These are phyloP conservation scores for Cotesia chilonis DNA, from an alignment of 1,140 invertebrate species.

Conservation along the genomic window DNA sequence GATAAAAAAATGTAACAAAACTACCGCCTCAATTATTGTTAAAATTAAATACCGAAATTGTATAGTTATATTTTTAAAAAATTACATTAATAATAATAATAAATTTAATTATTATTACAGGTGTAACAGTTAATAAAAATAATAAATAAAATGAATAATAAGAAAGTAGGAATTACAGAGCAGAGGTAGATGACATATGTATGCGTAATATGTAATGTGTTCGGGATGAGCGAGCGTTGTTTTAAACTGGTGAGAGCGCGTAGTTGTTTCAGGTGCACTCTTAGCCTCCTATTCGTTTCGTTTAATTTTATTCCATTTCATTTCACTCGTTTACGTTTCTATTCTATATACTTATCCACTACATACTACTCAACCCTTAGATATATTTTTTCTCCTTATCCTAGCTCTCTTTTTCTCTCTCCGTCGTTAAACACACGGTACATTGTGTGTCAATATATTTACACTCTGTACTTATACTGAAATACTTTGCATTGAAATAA, in stretches of 20 bases:
- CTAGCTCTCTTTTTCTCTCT: no score
- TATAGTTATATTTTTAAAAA: no score
- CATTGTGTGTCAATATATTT: no score
- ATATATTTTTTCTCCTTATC: no score
- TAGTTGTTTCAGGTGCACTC: constrained; percentile 27
- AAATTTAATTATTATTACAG: neutral
- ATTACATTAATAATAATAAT: no score
- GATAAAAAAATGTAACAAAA: constrained; percentile 6
- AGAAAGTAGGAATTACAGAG: neutral
- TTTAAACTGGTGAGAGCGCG: constrained; percentile 27
- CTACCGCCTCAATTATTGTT: neutral
- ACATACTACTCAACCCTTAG: neutral
- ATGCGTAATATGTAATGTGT: neutral
- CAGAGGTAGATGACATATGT: neutral
- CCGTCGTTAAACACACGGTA: no score
- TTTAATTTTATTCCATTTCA: neutral
- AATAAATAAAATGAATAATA: neutral
- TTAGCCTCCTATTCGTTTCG: neutral
- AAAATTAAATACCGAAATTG: no score
- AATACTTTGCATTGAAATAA: no score
- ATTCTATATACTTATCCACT: no score
- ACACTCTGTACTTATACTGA: no score
- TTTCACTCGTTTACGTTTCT: neutral
- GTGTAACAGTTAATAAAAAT: neutral
- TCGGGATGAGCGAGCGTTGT: constrained; percentile 9